Evolutionary conservation across 23 tunicate species (phyloP).

Genomic region (Botrylloides violaceus): DNA sequence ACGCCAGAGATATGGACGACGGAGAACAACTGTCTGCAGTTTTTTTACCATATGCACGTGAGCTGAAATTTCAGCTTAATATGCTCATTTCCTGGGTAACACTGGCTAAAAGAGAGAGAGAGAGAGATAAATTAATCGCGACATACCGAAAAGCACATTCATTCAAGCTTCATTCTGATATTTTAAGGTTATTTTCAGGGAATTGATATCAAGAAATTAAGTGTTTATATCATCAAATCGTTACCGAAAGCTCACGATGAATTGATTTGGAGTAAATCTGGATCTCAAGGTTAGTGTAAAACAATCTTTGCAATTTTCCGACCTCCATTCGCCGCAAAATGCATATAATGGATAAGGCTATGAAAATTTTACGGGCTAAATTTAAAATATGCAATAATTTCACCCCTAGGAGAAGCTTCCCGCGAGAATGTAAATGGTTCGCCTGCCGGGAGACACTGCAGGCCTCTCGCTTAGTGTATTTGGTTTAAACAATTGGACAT

Average conservation of each 20-base stretch:
- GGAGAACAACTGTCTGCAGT: conserved; percentile 51
- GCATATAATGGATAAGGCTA: too few relatives aligned
- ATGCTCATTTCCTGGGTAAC: too few relatives aligned
- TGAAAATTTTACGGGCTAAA: too few relatives aligned
- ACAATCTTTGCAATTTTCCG: too few relatives aligned
- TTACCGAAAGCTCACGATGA: conserved; percentile 20
- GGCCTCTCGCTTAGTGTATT: too few relatives aligned
- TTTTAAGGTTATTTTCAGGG: conserved; percentile 36
- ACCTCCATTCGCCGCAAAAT: too few relatives aligned
- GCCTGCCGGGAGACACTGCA: too few relatives aligned
- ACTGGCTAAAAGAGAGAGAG: too few relatives aligned
- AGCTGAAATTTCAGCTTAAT: neutral
- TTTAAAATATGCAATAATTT: too few relatives aligned
- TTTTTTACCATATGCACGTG: conserved; percentile 85
- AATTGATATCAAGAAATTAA: conserved; percentile 41
- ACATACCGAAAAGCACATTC: too few relatives aligned
- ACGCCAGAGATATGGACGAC: conserved; percentile 37
- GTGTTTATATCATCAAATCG: conserved; percentile 39
- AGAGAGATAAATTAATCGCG: too few relatives aligned
- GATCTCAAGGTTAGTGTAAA: conserved; percentile 49
- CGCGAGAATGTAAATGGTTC: neutral
- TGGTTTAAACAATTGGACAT: neutral
- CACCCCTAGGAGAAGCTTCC: neutral
- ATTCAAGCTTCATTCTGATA: neutral
- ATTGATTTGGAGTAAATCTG: conserved; percentile 53